A percentile compares a stretch with the other conserved stretches of the same genome.
phyloP scores from a whole-genome alignment of 2,113 vertebrate species.

The Muntiacus reevesi region DNA sequence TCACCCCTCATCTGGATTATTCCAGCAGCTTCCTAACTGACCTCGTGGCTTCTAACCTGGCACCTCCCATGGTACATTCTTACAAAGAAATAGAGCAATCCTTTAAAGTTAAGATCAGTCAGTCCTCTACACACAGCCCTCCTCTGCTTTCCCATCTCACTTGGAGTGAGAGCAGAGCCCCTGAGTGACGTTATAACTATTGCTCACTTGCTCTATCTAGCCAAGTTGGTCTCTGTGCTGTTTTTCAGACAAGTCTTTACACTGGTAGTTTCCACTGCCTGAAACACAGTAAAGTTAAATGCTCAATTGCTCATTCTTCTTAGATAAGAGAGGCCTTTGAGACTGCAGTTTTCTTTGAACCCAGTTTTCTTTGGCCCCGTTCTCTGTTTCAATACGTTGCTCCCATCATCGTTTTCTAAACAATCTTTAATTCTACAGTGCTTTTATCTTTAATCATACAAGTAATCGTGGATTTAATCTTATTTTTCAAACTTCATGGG shows the following conservation, averaged over 20 bases:
- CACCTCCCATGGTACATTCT: background rate
- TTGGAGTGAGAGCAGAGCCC: background rate
- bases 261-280: background rate
- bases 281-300: background rate
- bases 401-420: background rate
- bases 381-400: background rate
- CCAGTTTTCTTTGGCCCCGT: background rate
- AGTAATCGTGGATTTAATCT: background rate
- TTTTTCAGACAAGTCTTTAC: background rate
- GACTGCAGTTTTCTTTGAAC: background rate
- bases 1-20: background rate
- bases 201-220: background rate
- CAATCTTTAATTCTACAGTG: background rate
- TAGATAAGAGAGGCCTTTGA: background rate
- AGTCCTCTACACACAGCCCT: background rate
- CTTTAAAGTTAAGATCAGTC: background rate
- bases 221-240: fast-evolving
- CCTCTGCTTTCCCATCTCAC: background rate
- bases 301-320: background rate
- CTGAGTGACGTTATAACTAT: too few relatives aligned
- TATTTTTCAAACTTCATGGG: background rate
- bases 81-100: background rate
- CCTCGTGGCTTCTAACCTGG: background rate
- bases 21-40: background rate
- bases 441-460: background rate